A percentile compares a stretch with the other conserved stretches of the same genome.
Evolutionary conservation across 2,113 vertebrate species (phyloP).

Genomic region (Solenodon paradoxus): DNA sequence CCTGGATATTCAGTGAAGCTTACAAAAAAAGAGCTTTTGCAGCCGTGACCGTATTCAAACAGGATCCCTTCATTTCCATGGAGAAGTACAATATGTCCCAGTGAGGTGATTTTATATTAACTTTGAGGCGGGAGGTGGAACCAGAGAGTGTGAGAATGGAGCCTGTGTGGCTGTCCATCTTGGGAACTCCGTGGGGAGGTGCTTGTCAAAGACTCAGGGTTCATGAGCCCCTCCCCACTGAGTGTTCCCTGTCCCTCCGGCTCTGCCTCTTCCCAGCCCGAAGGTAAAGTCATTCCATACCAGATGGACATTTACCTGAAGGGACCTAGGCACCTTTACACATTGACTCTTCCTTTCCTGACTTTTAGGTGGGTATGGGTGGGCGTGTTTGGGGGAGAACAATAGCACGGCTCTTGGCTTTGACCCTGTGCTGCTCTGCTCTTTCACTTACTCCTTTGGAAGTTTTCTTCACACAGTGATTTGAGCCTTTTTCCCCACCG

Average conservation of each 20-base stretch:
- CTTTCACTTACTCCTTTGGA: too few relatives aligned
- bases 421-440: fast-evolving
- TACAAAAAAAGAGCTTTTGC: not conserved
- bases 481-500: too few relatives aligned
- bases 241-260: not conserved
- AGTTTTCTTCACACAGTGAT: not conserved
- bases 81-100: not conserved
- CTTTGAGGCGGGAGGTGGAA: not conserved
- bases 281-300: not conserved
- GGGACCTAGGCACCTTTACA: not conserved
- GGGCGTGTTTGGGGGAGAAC: not conserved
- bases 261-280: not conserved
- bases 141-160: not conserved
- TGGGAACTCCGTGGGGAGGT: not conserved
- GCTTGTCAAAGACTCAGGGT: not conserved
- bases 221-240: fast-evolving
- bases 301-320: not conserved
- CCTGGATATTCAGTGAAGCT: conserved; percentile 39
- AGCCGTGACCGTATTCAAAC: not conserved
- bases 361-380: not conserved
- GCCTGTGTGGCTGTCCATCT: not conserved
- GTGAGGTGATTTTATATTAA: not conserved
- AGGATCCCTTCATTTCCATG: conserved; percentile 19
- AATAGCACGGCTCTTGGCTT: fast-evolving
- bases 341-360: not conserved